phyloP scores from a whole-genome alignment of 1,140 invertebrate species.

The Contarinia nasturtii region DNA sequence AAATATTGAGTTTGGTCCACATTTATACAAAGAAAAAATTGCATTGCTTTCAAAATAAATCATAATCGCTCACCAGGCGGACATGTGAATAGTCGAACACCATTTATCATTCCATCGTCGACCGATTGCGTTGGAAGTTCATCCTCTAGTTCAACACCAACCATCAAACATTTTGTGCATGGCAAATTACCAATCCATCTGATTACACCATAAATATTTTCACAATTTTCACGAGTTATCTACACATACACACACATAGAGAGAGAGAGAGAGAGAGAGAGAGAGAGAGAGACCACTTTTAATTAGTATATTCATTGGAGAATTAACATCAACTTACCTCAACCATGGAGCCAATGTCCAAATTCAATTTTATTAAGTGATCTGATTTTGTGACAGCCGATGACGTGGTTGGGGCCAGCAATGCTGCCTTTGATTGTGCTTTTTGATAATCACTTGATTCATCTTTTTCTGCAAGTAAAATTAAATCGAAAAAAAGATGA shows the following conservation, averaged over 20 bases:
- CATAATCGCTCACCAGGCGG: no score
- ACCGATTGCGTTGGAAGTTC: conserved; percentile 37
- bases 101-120: conserved; percentile 55
- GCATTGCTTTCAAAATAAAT: no score
- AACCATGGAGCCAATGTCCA: conserved; percentile 54
- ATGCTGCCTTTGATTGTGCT: conserved; percentile 7
- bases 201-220: conserved; percentile 55
- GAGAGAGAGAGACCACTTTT: not conserved
- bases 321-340: conserved; percentile 39
- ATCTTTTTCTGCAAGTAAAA: conserved; percentile 2
- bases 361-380: conserved; percentile 24
- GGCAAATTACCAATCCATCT: conserved; percentile 57
- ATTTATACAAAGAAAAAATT: no score
- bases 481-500: not conserved
- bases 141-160: conserved; percentile 49
- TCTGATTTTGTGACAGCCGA: not conserved
- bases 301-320: conserved; percentile 10
- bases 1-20: no score
- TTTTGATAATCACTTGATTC: conserved; percentile 4
- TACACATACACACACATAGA: not conserved
- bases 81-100: conserved; percentile 50
- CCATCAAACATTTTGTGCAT: conserved; percentile 20
- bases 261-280: not conserved
- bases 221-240: conserved; percentile 8
- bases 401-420: no score